Evolutionary conservation across 2,113 vertebrate species (phyloP).

Genomic region (Entomyzon cyanotis): DNA sequence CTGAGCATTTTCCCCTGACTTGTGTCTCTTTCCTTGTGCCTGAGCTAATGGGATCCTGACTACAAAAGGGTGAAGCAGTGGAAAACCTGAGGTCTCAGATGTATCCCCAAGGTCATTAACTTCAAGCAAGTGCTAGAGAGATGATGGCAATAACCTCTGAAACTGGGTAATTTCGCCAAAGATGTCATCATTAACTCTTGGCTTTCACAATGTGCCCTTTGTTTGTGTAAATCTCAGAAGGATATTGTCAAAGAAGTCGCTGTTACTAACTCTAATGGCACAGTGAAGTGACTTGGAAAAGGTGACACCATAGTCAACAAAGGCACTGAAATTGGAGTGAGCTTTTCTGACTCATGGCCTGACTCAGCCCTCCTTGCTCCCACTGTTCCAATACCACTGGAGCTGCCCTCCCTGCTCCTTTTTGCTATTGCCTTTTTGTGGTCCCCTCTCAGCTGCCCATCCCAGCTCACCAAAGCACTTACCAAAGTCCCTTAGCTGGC

Average conservation of each 20-base stretch:
- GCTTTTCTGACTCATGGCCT: not conserved
- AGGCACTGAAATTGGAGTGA: not conserved
- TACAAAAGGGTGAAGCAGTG: not conserved
- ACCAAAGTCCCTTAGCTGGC: not conserved
- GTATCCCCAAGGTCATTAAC: not conserved
- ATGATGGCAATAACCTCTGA: not conserved
- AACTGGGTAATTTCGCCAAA: not conserved
- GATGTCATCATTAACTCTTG: not conserved
- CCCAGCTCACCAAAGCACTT: not conserved
- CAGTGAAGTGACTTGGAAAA: not conserved
- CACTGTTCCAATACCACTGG: rapidly evolving
- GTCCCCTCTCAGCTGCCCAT: not conserved
- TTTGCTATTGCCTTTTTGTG: not conserved
- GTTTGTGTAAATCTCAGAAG: not conserved
- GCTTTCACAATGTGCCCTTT: not conserved
- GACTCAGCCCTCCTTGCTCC: not conserved
- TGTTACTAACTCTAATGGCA: not conserved
- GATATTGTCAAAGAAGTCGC: not conserved
- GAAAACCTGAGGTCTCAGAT: not conserved
- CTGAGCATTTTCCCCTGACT: not conserved
- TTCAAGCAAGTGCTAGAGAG: not conserved
- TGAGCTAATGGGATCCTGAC: not conserved
- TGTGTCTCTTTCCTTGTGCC: not conserved
- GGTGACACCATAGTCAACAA: not conserved
- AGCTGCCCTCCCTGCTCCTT: not conserved